Evolutionary conservation across 2,113 vertebrate genomes (phyloP).

Genomic region (Hemiprocne comata): DNA sequence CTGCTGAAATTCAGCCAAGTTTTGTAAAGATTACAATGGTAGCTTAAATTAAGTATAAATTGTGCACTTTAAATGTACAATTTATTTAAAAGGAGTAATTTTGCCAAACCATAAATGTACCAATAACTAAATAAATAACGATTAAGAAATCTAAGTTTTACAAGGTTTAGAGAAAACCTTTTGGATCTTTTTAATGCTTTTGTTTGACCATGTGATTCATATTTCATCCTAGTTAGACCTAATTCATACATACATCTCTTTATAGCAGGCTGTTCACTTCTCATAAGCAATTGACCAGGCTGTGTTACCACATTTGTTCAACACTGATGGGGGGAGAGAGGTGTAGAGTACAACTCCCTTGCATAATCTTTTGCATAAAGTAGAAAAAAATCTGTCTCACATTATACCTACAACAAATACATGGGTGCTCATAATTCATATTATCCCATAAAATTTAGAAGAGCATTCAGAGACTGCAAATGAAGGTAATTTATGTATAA

Average conservation of each 20-base stretch:
- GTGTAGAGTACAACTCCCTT: not conserved
- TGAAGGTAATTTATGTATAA: conserved; percentile 58
- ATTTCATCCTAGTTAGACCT: not conserved
- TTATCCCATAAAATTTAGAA: conserved; percentile 55
- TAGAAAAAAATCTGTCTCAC: not conserved
- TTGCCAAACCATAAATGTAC: conserved; percentile 37
- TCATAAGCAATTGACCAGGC: not conserved
- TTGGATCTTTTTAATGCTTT: not conserved
- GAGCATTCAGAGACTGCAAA: conserved; percentile 48
- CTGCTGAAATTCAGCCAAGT: conserved; percentile 46
- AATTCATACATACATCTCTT: not conserved
- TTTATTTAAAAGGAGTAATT: conserved; percentile 47
- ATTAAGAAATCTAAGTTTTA: conserved; percentile 14
- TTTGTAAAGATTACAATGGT: conserved; percentile 55
- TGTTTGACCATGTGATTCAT: conserved; percentile 8
- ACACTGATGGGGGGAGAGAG: not conserved
- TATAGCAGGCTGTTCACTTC: not conserved
- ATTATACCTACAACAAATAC: conserved; percentile 31
- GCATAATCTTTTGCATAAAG: not conserved
- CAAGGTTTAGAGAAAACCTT: not conserved
- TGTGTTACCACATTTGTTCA: not conserved
- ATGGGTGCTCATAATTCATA: conserved; percentile 34
- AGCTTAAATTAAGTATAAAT: conserved; percentile 55
- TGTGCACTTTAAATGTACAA: conserved; percentile 29
- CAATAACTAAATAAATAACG: conserved; percentile 19